phyloP scores from a whole-genome alignment of 2,888 invertebrate species.

The Oscheius onirici region DNA sequence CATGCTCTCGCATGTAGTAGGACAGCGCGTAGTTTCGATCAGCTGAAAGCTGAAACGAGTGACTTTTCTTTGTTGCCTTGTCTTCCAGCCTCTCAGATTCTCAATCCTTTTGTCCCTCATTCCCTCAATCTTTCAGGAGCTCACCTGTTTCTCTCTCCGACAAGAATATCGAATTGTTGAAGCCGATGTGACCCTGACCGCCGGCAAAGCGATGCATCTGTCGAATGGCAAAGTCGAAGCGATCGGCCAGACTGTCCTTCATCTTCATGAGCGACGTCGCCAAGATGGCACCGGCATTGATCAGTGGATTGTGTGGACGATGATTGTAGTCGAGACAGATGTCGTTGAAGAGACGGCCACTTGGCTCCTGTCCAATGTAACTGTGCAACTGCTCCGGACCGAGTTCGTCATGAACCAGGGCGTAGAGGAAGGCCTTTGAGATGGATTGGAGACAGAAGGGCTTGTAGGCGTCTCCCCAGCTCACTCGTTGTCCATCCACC shows the following conservation, averaged over 20 bases:
- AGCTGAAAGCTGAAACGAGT: no score
- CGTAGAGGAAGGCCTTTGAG: slow-evolving; percentile 89
- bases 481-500: slow-evolving; percentile 85
- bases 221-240: slow-evolving; percentile 72
- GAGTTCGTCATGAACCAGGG: slow-evolving; percentile 88
- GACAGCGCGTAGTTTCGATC: slow-evolving; percentile 96
- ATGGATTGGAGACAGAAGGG: slow-evolving; percentile 77
- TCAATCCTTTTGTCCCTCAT: no score
- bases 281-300: slow-evolving; percentile 94
- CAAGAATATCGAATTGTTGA: slow-evolving; percentile 84
- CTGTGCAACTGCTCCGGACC: slow-evolving; percentile 91
- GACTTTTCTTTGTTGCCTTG: no score
- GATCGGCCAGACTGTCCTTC: slow-evolving; percentile 71
- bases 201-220: slow-evolving; percentile 76
- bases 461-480: slow-evolving; percentile 72
- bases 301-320: slow-evolving; percentile 97
- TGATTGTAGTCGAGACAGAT: slow-evolving; percentile 90
- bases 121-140: no score
- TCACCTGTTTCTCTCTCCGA: slow-evolving; percentile 85
- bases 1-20: slow-evolving; percentile 91
- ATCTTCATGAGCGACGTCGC: slow-evolving; percentile 81
- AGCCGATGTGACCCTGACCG: slow-evolving; percentile 86
- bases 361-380: slow-evolving; percentile 85
- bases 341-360: slow-evolving; percentile 94
- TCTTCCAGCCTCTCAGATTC: no score